Conservation (phyloP, 2,113 vertebrate genomes). For the Fulica atra region DNA sequence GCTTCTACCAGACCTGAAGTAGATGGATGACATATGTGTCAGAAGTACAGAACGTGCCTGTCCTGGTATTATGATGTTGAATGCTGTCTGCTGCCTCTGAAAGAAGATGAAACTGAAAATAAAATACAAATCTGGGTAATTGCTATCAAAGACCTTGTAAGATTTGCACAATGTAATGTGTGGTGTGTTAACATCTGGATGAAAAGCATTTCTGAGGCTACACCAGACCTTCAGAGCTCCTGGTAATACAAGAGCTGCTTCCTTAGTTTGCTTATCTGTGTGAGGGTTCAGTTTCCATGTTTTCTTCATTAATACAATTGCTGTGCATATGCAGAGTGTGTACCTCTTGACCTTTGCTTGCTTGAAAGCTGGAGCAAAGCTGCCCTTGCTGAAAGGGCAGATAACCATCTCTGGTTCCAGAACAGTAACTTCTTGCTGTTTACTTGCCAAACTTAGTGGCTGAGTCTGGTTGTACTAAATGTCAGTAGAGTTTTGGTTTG, state of each 20-base stretch:
- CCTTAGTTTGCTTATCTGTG: background rate
- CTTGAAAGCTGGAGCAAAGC: background rate
- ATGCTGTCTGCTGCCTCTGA: background rate
- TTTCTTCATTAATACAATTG: background rate
- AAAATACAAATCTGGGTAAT: background rate
- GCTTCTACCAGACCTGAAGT: background rate
- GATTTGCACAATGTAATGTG: background rate
- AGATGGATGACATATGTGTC: background rate
- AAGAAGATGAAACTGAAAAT: conserved; percentile 40
- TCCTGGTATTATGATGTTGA: background rate
- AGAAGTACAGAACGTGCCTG: background rate
- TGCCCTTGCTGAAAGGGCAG: background rate
- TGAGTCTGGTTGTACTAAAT: background rate
- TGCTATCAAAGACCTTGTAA: background rate
- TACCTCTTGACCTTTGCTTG: background rate
- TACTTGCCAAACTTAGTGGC: background rate
- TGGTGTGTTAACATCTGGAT: background rate
- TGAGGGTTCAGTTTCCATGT: background rate
- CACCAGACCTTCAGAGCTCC: background rate
- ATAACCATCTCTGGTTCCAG: background rate
- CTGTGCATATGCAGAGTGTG: background rate
- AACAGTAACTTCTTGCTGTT: background rate
- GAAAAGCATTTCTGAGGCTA: background rate
- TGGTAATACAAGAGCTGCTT: background rate
- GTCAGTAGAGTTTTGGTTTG: background rate